These are phyloP conservation scores for Deroplatys truncata DNA, from an alignment of 2,888 invertebrate genomes.

Conservation along the genomic window DNA sequence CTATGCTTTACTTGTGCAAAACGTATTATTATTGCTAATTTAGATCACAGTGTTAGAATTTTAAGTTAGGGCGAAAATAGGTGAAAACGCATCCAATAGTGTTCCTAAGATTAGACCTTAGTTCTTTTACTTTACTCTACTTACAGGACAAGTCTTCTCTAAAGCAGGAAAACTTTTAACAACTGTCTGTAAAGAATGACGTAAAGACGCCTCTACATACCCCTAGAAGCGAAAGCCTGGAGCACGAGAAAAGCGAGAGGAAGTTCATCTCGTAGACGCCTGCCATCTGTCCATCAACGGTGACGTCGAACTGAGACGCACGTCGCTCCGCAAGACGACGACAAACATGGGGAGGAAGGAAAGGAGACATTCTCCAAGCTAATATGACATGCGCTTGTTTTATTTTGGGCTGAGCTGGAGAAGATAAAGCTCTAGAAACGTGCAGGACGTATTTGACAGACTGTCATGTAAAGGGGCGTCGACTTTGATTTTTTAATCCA, in stretches of 20 bases:
- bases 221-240: neutral
- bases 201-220: neutral
- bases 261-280: slow-evolving; percentile 7
- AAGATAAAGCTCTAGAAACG: neutral
- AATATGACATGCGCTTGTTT: neutral
- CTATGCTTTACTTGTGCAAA: no score
- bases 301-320: neutral
- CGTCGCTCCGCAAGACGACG: neutral
- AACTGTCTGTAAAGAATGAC: neutral
- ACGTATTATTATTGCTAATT: no score
- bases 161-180: no score
- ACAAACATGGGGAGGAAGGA: neutral
- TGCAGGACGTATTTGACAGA: slow-evolving; percentile 3
- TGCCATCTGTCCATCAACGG: slow-evolving; percentile 8
- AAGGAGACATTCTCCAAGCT: neutral
- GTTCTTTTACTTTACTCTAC: no score
- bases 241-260: neutral
- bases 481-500: neutral
- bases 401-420: neutral
- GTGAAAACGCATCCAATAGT: no score
- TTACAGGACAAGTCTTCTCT: no score
- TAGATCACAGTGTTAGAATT: no score
- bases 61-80: no score
- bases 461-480: neutral
- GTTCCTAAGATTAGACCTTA: no score